Evolutionary conservation across 2,113 vertebrate species (phyloP), one percentile per base, ranked within the genome.

Genomic region (Thalassarche chlororhynchos): DNA sequence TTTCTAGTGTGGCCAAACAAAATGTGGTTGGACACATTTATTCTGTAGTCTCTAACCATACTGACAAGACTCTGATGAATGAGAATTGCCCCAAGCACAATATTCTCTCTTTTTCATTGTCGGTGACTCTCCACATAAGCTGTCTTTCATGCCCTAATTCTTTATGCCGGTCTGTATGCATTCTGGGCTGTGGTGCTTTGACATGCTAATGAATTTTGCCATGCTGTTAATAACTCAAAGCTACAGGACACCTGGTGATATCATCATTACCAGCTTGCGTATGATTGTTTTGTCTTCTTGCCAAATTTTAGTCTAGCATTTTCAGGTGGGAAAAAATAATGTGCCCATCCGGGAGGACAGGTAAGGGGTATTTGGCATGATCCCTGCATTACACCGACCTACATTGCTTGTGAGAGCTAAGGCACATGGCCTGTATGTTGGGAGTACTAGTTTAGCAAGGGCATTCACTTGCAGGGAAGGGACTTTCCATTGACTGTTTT

Each of bases 71-170:
- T 90, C 78, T 83, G 87, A 96, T 81, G 70, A 87, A 71, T 77
- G 17, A 94, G 77, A 96, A 84, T 49, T 58, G 89, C 95, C 84
- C 17, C 36, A 77, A 94, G 90, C 74, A 74, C 23, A 71, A 32
- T 70, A 87, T 91, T 84, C 55, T 94, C 81, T 90, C 84, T 85
- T 96, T 87, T 85, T 87, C 44, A 24, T 70, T 92, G 81, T 75
- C 24, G 17, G 58, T 94, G 90, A 94, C 92, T 97, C 79, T 84
- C 90, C 89, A 93, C 81, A 94, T 84, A 95, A 60, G 38, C 83
- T 95, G 87, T 92, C 93, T 96, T 96, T 96, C 89, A 88, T 84
- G 87, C 84, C 58, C 81, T 95, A 87, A 76, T 95, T 96, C 93
- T 95, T 90, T 95, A 72, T 96, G 89, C 89, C 0, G 12, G 79